phyloP scores from a whole-genome alignment of 2,113 vertebrate species.

The Thalassarche chlororhynchos region DNA sequence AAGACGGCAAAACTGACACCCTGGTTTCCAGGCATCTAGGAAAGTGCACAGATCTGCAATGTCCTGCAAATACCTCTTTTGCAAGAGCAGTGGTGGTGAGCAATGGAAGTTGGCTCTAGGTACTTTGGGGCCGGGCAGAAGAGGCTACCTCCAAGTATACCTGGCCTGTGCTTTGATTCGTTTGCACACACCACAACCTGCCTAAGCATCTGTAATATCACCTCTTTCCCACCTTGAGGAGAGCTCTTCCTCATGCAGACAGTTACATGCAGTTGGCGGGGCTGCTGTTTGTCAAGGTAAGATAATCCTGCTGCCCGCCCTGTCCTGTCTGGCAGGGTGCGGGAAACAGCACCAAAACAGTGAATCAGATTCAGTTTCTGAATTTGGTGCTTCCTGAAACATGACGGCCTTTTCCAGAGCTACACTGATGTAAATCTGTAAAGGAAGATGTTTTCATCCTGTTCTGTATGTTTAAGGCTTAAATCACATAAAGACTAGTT shows the following conservation, averaged over 20 bases:
- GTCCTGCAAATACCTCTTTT: neutral
- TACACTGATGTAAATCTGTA: neutral
- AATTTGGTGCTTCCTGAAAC: neutral
- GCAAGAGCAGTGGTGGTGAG: neutral
- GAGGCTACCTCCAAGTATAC: neutral
- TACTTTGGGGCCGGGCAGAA: neutral
- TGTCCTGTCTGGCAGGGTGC: too few relatives aligned
- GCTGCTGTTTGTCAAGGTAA: neutral
- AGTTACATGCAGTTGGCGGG: fast-evolving
- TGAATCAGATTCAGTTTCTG: neutral
- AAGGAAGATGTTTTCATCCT: neutral
- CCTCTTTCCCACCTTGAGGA: neutral
- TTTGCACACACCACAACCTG: neutral
- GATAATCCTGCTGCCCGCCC: neutral
- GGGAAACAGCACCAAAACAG: neutral
- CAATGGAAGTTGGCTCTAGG: too few relatives aligned
- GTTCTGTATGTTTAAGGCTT: neutral
- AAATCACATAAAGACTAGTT: neutral
- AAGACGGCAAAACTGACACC: neutral
- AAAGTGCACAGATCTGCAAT: neutral
- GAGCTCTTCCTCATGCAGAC: fast-evolving
- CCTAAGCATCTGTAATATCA: neutral
- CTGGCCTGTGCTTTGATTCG: too few relatives aligned
- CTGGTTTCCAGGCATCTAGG: neutral
- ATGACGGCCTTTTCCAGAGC: neutral